These are phyloP conservation scores for Rhinoderma darwinii DNA, from an alignment of 2,113 vertebrate genomes.

Conservation along the genomic window DNA sequence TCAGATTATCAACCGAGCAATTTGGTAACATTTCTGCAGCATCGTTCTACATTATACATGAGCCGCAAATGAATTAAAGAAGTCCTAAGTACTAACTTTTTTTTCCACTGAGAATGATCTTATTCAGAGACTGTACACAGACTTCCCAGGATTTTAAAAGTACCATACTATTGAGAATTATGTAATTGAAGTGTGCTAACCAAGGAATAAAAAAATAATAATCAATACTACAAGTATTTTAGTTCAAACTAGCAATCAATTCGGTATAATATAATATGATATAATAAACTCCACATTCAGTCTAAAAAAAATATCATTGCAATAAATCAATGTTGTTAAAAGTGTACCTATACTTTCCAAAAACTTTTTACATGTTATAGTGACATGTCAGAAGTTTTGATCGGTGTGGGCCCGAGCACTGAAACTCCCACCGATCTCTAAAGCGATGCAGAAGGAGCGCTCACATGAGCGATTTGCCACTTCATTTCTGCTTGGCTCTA, in stretches of 20 bases:
- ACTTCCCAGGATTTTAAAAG: slow-evolving; percentile 1
- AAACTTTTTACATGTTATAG: too few species aligned
- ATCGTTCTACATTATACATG: slow-evolving; percentile 60
- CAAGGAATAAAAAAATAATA: background rate
- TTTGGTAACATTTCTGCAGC: slow-evolving; percentile 60
- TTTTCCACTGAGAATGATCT: slow-evolving; percentile 27
- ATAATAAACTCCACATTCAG: background rate
- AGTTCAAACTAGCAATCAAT: background rate
- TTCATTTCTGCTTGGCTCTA: too few species aligned
- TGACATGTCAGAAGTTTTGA: too few species aligned
- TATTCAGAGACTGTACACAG: slow-evolving; percentile 22
- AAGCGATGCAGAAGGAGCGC: too few species aligned
- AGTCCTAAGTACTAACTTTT: slow-evolving; percentile 44
- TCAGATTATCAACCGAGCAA: slow-evolving; percentile 56
- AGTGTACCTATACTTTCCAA: too few species aligned
- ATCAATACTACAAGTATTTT: background rate
- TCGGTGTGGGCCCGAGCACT: too few species aligned
- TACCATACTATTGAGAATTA: background rate
- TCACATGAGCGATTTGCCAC: too few species aligned
- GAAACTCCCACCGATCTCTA: too few species aligned
- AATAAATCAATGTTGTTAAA: too few species aligned
- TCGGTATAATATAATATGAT: background rate
- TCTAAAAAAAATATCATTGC: background rate
- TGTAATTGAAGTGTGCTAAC: background rate
- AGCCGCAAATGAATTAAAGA: slow-evolving; percentile 61